Evolutionary conservation across 2,797 vertebrate genomes (phyloP).

Genomic region (Pempheris klunzingeri): DNA sequence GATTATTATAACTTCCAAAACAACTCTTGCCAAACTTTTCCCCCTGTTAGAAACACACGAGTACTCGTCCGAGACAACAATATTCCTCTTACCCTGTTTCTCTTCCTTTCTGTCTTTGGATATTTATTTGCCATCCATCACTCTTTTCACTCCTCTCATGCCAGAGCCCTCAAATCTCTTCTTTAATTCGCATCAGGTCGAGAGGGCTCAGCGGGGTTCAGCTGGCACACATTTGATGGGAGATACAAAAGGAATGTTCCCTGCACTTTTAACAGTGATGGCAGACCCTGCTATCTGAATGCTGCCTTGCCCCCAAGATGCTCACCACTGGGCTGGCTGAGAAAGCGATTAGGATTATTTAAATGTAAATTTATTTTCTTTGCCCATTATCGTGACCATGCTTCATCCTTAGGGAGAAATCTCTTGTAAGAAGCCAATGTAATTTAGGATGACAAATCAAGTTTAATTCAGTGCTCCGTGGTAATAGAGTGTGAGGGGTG

Average conservation of each 20-base stretch:
- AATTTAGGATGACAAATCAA: constrained; percentile 62
- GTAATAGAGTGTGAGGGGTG: constrained; percentile 18
- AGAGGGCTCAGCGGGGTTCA: constrained; percentile 32
- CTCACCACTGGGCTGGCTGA: constrained; percentile 47
- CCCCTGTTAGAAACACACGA: constrained; percentile 9
- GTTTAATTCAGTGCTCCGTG: constrained; percentile 52
- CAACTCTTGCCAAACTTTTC: constrained; percentile 42
- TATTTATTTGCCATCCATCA: constrained; percentile 12
- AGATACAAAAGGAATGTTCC: constrained; percentile 44
- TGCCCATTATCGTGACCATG: constrained; percentile 50
- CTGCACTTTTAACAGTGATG: constrained; percentile 40
- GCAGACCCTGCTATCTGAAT: constrained; percentile 56
- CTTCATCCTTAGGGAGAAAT: constrained; percentile 41
- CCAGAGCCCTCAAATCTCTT: constrained; percentile 35
- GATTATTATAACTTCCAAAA: constrained; percentile 48
- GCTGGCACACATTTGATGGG: constrained; percentile 52
- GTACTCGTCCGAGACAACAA: background rate
- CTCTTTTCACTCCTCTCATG: constrained; percentile 1
- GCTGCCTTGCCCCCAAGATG: constrained; percentile 58
- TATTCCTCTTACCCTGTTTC: constrained; percentile 8
- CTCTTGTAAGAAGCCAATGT: constrained; percentile 47
- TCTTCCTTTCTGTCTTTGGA: background rate
- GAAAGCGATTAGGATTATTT: constrained; percentile 76
- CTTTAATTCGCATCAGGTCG: constrained; percentile 46
- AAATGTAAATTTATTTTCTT: constrained; percentile 74